Conservation (phyloP, 2,888 invertebrate genomes). For the Balanococcus diminutus region DNA sequence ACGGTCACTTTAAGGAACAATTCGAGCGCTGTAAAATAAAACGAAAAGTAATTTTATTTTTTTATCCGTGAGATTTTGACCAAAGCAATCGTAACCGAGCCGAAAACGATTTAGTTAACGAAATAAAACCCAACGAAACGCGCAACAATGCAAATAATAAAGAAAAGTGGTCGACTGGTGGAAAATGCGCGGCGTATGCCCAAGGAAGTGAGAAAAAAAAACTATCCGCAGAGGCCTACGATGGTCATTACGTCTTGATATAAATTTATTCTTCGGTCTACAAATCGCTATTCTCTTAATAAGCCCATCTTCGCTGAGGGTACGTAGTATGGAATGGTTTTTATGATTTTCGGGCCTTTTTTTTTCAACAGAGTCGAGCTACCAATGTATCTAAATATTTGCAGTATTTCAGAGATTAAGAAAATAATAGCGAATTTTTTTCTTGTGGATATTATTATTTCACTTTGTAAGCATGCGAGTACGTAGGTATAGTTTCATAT, state of each 20-base stretch:
- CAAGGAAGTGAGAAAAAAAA: too few species aligned
- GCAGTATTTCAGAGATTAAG: neutral
- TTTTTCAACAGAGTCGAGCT: neutral
- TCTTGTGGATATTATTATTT: too few species aligned
- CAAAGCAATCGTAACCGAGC: constrained; percentile 36
- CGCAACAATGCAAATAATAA: constrained; percentile 35
- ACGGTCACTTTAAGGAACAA: constrained; percentile 7
- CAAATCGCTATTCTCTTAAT: constrained; percentile 32
- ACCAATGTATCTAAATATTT: neutral
- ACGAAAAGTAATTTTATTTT: constrained; percentile 7
- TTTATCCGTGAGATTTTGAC: constrained; percentile 12
- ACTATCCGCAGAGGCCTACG: neutral
- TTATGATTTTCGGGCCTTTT: constrained; percentile 39
- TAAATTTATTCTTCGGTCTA: constrained; percentile 42
- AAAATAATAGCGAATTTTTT: neutral
- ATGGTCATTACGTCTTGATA: constrained; percentile 48
- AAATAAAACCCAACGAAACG: constrained; percentile 31
- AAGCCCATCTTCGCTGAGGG: constrained; percentile 14
- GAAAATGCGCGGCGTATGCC: neutral
- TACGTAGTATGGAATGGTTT: neutral
- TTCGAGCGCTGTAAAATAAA: constrained; percentile 7
- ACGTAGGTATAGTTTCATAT: too few species aligned
- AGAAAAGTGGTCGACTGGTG: constrained; percentile 22
- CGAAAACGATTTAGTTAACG: constrained; percentile 46
- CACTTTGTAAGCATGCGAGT: too few species aligned